Conservation (phyloP, 2,797 vertebrate genomes). For the Halcyon chelicuti region DNA sequence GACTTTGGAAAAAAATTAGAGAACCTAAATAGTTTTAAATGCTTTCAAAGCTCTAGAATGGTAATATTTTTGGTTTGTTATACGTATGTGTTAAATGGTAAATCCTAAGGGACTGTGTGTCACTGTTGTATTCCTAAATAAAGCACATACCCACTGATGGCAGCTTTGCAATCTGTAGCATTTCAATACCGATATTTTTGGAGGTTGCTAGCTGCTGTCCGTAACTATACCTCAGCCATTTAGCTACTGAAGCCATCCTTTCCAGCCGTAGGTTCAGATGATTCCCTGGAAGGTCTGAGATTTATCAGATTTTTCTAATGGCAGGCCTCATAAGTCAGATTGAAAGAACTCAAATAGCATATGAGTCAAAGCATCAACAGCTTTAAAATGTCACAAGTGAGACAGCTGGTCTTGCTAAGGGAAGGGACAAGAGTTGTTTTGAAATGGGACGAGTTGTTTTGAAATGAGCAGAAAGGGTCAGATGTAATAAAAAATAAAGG, state of each 20-base stretch:
- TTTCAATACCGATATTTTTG: slow-evolving; percentile 54
- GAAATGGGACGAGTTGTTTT: slow-evolving; percentile 15
- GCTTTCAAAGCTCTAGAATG: not conserved
- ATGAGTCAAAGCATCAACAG: slow-evolving; percentile 68
- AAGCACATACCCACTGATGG: slow-evolving; percentile 30
- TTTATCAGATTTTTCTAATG: slow-evolving; percentile 75
- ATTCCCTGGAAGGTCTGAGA: slow-evolving; percentile 71
- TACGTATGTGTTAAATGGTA: not conserved
- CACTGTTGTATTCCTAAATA: slow-evolving; percentile 62
- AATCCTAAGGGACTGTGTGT: not conserved
- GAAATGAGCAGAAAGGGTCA: slow-evolving; percentile 30
- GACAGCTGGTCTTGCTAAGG: slow-evolving; percentile 67
- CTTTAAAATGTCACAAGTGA: slow-evolving; percentile 72
- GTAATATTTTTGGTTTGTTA: slow-evolving; percentile 9
- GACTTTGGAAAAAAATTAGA: not conserved
- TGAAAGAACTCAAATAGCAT: slow-evolving; percentile 66
- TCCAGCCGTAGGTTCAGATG: slow-evolving; percentile 68
- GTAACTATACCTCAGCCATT: slow-evolving; percentile 53
- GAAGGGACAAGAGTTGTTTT: slow-evolving; percentile 18
- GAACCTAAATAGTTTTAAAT: not conserved
- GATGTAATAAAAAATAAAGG: not conserved
- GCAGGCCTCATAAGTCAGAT: slow-evolving; percentile 64
- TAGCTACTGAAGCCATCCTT: slow-evolving; percentile 40
- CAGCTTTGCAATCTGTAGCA: slow-evolving; percentile 68
- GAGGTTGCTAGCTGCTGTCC: slow-evolving; percentile 34